Evolutionary conservation across 1,140 invertebrate species (phyloP).

Genomic region (Lordiphosa clarofinis): DNA sequence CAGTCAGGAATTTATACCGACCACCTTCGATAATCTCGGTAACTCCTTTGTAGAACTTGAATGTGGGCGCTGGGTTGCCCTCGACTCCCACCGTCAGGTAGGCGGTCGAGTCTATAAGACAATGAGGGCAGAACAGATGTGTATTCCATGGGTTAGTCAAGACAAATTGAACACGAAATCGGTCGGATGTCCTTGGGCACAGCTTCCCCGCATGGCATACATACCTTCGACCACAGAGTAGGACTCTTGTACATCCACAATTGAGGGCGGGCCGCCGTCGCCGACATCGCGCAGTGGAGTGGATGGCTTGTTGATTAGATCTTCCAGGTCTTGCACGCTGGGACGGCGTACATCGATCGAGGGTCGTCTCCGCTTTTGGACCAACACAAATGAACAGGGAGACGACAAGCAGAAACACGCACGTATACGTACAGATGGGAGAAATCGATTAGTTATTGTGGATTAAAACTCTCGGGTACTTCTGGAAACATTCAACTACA

Average conservation of each 20-base stretch:
- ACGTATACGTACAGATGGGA: slow-evolving; percentile 9
- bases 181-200: not conserved
- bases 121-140: slow-evolving; percentile 14
- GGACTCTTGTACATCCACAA: slow-evolving; percentile 93
- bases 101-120: slow-evolving; percentile 88
- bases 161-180: not conserved
- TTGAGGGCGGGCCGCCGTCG: slow-evolving; percentile 89
- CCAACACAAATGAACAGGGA: slow-evolving; percentile 26
- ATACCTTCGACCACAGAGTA: slow-evolving; percentile 95
- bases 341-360: slow-evolving; percentile 91
- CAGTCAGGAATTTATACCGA: slow-evolving; percentile 94
- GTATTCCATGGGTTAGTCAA: slow-evolving; percentile 16
- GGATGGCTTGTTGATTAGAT: slow-evolving; percentile 93
- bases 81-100: slow-evolving; percentile 93
- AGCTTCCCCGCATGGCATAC: slow-evolving; percentile 6
- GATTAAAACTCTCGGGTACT: not conserved
- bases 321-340: slow-evolving; percentile 93
- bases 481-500: slow-evolving; percentile 17
- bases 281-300: slow-evolving; percentile 90
- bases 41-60: slow-evolving; percentile 96
- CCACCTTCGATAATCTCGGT: slow-evolving; percentile 95
- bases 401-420: slow-evolving; percentile 16
- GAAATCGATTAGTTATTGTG: slow-evolving; percentile 9
- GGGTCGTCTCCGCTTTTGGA: slow-evolving; percentile 87
- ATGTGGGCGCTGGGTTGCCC: slow-evolving; percentile 95